phyloP scores from a whole-genome alignment of 2,113 vertebrate genomes.

The Tricholaema leucomelas region DNA sequence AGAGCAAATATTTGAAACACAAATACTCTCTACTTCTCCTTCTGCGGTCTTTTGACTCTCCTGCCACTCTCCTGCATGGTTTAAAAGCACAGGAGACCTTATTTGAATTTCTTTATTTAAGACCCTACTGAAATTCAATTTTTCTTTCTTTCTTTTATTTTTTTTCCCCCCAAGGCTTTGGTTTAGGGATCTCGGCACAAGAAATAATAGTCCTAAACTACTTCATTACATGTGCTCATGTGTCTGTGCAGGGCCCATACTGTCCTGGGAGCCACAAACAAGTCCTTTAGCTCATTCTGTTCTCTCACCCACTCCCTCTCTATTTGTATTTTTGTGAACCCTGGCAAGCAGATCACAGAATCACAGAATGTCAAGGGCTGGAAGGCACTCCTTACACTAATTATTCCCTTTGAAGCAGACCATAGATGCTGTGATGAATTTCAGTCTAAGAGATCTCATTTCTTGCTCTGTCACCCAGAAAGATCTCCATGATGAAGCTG shows the following conservation, averaged over 20 bases:
- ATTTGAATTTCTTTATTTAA: background rate
- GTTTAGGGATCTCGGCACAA: background rate
- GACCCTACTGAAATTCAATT: background rate
- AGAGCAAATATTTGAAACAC: constrained; percentile 49
- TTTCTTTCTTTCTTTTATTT: background rate
- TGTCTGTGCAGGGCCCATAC: background rate
- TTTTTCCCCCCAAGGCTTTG: background rate
- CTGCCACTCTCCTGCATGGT: background rate
- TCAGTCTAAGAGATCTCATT: background rate
- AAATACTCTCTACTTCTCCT: constrained; percentile 1
- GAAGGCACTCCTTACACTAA: background rate
- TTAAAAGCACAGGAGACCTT: background rate
- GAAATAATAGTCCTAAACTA: background rate
- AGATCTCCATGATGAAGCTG: background rate
- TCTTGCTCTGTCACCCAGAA: background rate
- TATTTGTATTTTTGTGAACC: background rate
- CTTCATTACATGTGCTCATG: background rate
- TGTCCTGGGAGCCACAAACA: background rate
- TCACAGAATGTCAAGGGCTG: no score
- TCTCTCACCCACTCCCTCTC: background rate
- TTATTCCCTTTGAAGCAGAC: background rate
- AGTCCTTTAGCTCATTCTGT: background rate
- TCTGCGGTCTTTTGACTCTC: background rate
- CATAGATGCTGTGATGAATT: background rate
- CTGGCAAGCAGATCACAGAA: background rate